A percentile compares a stretch with the other conserved stretches of the same genome.
Conservation (phyloP, 2,888 invertebrate genomes). For the Anticlea derivata region DNA sequence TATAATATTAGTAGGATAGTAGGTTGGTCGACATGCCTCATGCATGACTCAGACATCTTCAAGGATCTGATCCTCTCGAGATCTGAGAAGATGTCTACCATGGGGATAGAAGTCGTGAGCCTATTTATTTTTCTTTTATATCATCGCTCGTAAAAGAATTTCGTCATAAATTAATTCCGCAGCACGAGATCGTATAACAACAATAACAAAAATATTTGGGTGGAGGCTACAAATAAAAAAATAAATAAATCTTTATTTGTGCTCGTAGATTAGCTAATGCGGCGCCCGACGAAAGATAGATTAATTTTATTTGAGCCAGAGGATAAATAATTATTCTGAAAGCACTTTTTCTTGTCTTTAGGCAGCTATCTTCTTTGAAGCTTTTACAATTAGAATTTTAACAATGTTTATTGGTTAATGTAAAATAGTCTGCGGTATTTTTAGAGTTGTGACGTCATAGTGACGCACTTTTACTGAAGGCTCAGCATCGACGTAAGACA, state of each 20-base stretch:
- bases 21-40: too few relatives aligned
- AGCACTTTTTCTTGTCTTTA: not conserved
- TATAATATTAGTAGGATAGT: too few relatives aligned
- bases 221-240: not conserved
- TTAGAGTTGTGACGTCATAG: not conserved
- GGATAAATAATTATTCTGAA: not conserved
- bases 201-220: not conserved
- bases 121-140: too few relatives aligned
- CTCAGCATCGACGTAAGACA: too few relatives aligned
- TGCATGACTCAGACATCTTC: too few relatives aligned
- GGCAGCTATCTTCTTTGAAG: too few relatives aligned
- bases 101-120: too few relatives aligned
- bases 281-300: not conserved
- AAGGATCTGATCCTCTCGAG: too few relatives aligned
- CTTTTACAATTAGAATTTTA: too few relatives aligned
- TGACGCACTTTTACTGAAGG: conserved; percentile 1
- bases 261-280: not conserved
- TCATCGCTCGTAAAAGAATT: conserved; percentile 8
- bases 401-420: too few relatives aligned
- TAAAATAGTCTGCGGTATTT: not conserved
- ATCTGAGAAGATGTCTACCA: too few relatives aligned
- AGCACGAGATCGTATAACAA: conserved; percentile 3
- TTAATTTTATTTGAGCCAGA: not conserved
- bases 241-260: not conserved
- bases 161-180: conserved; percentile 1